phyloP scores from a whole-genome alignment of 23 tunicate species.

The Phallusia fumigata region DNA sequence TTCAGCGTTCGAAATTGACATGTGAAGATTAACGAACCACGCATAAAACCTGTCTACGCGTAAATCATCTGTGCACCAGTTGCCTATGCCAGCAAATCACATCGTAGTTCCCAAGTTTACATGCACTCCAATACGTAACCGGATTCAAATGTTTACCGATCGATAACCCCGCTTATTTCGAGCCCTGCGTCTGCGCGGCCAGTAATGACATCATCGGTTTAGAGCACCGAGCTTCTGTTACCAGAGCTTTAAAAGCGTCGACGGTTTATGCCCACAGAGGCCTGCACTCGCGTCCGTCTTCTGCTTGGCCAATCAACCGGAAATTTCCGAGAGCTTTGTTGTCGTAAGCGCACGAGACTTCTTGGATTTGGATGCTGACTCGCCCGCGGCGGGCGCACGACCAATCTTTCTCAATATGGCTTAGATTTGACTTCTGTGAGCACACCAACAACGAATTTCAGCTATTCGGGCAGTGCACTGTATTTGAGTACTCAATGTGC shows the following conservation, averaged over 20 bases:
- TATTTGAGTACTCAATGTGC: background rate
- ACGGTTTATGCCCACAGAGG: background rate
- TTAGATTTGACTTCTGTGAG: background rate
- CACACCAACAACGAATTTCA: background rate
- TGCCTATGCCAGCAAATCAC: too few relatives aligned
- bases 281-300: background rate
- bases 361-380: background rate
- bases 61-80: too few relatives aligned
- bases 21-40: too few relatives aligned
- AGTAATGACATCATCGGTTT: slow-evolving; percentile 1
- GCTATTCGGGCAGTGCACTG: background rate
- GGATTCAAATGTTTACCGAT: too few relatives aligned
- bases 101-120: too few relatives aligned
- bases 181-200: slow-evolving; percentile 1
- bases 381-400: slow-evolving; percentile 4
- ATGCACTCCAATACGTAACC: too few relatives aligned
- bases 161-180: background rate
- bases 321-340: slow-evolving; percentile 8
- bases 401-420: background rate
- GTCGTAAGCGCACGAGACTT: background rate
- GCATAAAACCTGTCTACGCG: too few relatives aligned
- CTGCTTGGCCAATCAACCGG: slow-evolving; percentile 5
- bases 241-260: background rate
- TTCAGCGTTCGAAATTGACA: too few relatives aligned
- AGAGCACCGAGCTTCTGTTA: background rate